phyloP scores from a whole-genome alignment of 1,140 invertebrate species.

The Aphidius ervi region DNA sequence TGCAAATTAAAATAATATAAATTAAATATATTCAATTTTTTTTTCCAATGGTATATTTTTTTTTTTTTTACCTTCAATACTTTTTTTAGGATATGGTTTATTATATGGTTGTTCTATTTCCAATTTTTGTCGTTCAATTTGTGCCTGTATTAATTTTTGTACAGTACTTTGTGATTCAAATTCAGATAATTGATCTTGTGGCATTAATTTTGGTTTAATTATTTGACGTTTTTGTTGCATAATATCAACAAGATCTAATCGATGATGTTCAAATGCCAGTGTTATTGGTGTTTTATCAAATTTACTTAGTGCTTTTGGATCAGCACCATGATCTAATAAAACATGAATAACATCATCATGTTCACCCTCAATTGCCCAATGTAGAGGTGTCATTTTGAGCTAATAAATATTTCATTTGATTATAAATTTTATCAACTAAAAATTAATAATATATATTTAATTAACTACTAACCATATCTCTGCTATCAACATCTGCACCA shows the following conservation, averaged over 20 bases:
- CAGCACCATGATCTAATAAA: conserved; percentile 70
- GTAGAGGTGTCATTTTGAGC: conserved; percentile 89
- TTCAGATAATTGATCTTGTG: too few relatives aligned
- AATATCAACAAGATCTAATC: conserved; percentile 61
- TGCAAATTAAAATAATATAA: too few relatives aligned
- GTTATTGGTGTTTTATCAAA: conserved; percentile 80
- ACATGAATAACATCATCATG: conserved; percentile 66
- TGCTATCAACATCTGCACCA: conserved; percentile 72
- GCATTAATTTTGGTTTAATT: conserved; percentile 21
- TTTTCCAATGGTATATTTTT: too few relatives aligned
- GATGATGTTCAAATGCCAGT: conserved; percentile 65
- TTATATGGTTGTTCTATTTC: too few relatives aligned
- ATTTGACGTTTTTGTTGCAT: conserved; percentile 53
- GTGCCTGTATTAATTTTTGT: too few relatives aligned
- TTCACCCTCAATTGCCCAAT: conserved; percentile 89
- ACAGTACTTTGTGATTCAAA: too few relatives aligned
- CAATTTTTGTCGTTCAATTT: too few relatives aligned
- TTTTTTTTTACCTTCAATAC: too few relatives aligned
- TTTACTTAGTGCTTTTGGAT: conserved; percentile 67
- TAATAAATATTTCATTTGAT: conserved; percentile 38
- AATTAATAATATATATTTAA: conserved; percentile 20
- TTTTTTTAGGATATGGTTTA: too few relatives aligned
- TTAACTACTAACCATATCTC: conserved; percentile 71
- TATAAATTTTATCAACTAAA: not conserved
- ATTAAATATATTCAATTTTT: too few relatives aligned